Evolutionary conservation across 1,140 invertebrate species (phyloP).

Genomic region (Physella acuta): DNA sequence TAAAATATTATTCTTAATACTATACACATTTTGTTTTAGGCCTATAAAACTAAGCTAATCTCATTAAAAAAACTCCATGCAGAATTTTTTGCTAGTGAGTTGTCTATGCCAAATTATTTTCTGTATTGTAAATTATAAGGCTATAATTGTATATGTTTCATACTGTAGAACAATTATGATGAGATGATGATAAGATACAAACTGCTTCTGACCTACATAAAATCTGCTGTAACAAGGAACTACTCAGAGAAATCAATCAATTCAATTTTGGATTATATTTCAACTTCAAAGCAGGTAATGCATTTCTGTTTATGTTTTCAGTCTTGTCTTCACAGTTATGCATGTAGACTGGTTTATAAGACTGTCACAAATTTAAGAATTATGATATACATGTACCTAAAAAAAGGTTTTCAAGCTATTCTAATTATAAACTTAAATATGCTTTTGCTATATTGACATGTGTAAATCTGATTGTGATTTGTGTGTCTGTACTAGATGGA

Average conservation of each 20-base stretch:
- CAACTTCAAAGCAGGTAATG: constrained; percentile 94
- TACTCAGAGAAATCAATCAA: constrained; percentile 99
- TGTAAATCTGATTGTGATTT: neutral
- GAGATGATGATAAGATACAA: constrained; percentile 98
- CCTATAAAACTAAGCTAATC: too few relatives aligned
- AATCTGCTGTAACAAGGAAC: constrained; percentile 97
- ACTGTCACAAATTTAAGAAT: too few relatives aligned
- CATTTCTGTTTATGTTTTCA: neutral
- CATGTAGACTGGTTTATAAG: too few relatives aligned
- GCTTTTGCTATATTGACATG: too few relatives aligned
- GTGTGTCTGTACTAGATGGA: constrained; percentile 86
- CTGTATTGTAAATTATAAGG: constrained; percentile 17
- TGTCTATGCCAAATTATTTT: too few relatives aligned
- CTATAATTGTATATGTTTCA: constrained; percentile 28
- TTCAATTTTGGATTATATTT: constrained; percentile 99
- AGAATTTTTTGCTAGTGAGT: too few relatives aligned
- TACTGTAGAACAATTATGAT: constrained; percentile 79
- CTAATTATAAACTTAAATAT: too few relatives aligned
- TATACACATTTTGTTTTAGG: neutral
- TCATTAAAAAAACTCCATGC: too few relatives aligned
- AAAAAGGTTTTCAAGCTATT: too few relatives aligned
- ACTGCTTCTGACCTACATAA: constrained; percentile 95
- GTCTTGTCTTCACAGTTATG: neutral
- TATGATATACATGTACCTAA: too few relatives aligned
- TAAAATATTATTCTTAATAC: too few relatives aligned